A percentile compares a stretch with the other conserved stretches of the same genome.
phyloP scores from a whole-genome alignment of 2,888 invertebrate genomes.

The Scrobipalpa atriplicella region DNA sequence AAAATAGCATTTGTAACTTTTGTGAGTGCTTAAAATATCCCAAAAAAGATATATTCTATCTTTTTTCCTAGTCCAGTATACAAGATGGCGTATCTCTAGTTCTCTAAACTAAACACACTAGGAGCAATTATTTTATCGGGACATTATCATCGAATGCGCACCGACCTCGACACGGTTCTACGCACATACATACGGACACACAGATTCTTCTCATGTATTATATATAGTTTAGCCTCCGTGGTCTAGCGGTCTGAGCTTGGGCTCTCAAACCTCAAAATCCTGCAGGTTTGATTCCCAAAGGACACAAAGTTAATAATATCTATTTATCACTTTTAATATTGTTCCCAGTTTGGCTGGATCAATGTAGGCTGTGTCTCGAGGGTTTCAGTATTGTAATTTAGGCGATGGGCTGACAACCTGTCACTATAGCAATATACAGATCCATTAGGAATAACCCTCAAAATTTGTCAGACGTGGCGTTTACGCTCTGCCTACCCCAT shows the following conservation, averaged over 20 bases:
- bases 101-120: background rate
- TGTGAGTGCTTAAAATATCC: no score
- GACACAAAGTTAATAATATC: no score
- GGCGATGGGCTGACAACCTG: no score
- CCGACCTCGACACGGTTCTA: slow-evolving; percentile 22
- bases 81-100: slow-evolving; percentile 1
- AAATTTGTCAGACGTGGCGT: no score
- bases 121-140: slow-evolving; percentile 18
- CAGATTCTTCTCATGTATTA: slow-evolving; percentile 21
- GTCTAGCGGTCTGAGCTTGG: background rate
- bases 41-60: no score
- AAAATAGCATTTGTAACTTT: no score
- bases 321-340: no score
- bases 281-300: background rate
- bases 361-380: no score
- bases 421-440: no score
- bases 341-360: no score
- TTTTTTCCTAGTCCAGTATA: background rate
- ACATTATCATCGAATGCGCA: slow-evolving; percentile 22
- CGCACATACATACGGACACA: background rate
- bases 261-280: background rate
- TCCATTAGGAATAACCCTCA: no score
- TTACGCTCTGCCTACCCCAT: background rate
- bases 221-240: background rate
- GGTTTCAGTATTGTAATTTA: no score